Evolutionary conservation across 2,888 invertebrate genomes (phyloP).

Genomic region (Melipona beecheii): DNA sequence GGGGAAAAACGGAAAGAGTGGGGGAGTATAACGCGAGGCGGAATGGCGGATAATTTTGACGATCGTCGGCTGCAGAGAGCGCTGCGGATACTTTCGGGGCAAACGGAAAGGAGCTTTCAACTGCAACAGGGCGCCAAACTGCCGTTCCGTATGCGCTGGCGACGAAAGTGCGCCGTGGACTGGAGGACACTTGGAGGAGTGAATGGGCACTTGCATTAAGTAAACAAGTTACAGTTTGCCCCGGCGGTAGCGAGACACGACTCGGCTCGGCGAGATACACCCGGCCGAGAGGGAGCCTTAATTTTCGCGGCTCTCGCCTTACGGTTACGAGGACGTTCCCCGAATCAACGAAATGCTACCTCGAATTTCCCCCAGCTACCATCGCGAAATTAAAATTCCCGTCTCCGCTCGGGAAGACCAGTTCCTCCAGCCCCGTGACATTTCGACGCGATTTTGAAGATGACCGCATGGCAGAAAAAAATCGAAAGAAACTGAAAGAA

Average conservation of each 20-base stretch:
- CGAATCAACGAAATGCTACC: conserved; percentile 46
- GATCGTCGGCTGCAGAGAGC: conserved; percentile 3
- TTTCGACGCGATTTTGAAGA: background rate
- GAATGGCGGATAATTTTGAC: conserved; percentile 11
- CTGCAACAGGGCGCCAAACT: conserved; percentile 32
- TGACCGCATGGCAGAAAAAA: no score
- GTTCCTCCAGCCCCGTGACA: background rate
- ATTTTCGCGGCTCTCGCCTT: conserved; percentile 57
- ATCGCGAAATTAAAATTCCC: conserved; percentile 35
- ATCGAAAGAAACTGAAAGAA: background rate
- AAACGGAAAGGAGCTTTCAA: conserved; percentile 27
- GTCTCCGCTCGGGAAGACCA: background rate
- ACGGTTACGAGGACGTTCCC: conserved; percentile 47
- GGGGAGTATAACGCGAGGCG: background rate
- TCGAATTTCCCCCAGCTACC: conserved; percentile 19
- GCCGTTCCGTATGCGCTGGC: conserved; percentile 43
- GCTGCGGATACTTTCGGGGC: conserved; percentile 19
- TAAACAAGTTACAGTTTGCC: conserved; percentile 65
- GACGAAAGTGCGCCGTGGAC: conserved; percentile 44
- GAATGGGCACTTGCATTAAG: conserved; percentile 67
- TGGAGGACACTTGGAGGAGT: conserved; percentile 44
- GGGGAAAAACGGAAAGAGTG: background rate
- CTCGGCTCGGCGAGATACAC: conserved; percentile 40
- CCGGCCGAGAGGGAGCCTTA: conserved; percentile 46
- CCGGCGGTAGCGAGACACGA: conserved; percentile 34